A percentile compares a stretch with the other conserved stretches of the same genome.
phyloP scores from a whole-genome alignment of 2,888 invertebrate genomes.

The Rhimphoctona megacephalus region DNA sequence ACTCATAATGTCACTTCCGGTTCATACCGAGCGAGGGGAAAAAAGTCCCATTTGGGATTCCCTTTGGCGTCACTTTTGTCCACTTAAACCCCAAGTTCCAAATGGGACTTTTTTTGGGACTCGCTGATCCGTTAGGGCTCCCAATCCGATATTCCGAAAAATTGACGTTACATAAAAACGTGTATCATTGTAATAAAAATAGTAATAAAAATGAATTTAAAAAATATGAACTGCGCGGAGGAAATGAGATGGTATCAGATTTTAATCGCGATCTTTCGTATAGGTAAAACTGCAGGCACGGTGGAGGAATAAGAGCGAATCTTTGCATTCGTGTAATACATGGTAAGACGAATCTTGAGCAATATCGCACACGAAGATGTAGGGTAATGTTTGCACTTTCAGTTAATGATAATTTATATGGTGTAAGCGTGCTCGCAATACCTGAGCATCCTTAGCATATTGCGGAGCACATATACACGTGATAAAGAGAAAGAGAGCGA shows the following conservation, averaged over 20 bases:
- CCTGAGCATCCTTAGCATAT: constrained; percentile 58
- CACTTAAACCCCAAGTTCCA: too few relatives aligned
- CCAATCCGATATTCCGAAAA: not conserved
- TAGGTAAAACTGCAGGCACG: not conserved
- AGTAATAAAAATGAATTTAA: not conserved
- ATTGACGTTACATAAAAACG: constrained; percentile 3
- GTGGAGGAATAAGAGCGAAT: not conserved
- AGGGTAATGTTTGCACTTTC: constrained; percentile 68
- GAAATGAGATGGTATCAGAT: constrained; percentile 47
- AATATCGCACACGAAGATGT: constrained; percentile 62
- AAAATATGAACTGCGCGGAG: not conserved
- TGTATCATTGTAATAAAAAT: not conserved
- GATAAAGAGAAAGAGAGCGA: constrained; percentile 20
- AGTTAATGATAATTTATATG: constrained; percentile 68
- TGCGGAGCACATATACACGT: constrained; percentile 8
- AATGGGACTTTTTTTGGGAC: too few relatives aligned
- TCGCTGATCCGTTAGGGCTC: too few relatives aligned
- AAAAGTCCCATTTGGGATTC: too few relatives aligned
- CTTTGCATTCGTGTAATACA: constrained; percentile 25
- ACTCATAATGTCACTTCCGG: too few relatives aligned
- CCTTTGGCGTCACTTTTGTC: too few relatives aligned
- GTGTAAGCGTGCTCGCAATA: constrained; percentile 67
- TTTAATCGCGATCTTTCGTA: constrained; percentile 54
- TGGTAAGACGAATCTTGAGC: constrained; percentile 57
- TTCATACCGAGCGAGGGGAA: too few relatives aligned